These are phyloP conservation scores for Crotalus viridis DNA, from an alignment of 2,113 vertebrate genomes.

Conservation along the genomic window DNA sequence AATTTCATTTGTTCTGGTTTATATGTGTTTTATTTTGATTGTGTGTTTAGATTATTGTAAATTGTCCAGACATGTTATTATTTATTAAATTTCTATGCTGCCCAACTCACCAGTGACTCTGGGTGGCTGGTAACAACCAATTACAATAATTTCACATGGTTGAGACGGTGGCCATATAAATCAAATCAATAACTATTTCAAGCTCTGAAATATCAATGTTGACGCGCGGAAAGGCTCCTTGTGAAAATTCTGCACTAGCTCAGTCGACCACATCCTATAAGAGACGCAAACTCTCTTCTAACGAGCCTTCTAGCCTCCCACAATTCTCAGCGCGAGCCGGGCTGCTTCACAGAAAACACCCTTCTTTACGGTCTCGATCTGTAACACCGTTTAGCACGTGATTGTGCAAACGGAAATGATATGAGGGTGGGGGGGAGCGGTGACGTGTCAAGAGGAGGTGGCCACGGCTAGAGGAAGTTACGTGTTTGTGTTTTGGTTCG, in stretches of 20 bases:
- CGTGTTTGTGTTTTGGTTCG: constrained; percentile 61
- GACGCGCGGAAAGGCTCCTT: too few relatives aligned
- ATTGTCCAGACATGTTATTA: neutral
- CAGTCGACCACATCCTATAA: neutral
- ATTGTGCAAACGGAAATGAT: constrained; percentile 33
- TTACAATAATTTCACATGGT: neutral
- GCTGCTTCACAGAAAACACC: too few relatives aligned
- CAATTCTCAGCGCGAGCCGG: neutral
- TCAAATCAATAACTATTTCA: neutral
- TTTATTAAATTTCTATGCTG: neutral
- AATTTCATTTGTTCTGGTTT: neutral
- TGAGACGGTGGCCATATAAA: neutral
- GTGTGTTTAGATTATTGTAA: neutral
- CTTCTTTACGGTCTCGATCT: accelerated
- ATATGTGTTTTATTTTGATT: neutral
- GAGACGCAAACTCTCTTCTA: too few relatives aligned
- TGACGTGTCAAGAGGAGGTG: constrained; percentile 42
- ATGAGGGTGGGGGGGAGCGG: neutral
- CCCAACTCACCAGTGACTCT: neutral
- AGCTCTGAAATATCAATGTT: neutral
- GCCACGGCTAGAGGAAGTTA: constrained; percentile 44
- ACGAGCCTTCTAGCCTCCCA: accelerated
- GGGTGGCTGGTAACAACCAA: neutral
- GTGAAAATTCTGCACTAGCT: neutral
- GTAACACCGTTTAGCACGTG: constrained; percentile 6